phyloP scores from a whole-genome alignment of 2,888 invertebrate genomes.

The Eristalinus sepulchralis region DNA sequence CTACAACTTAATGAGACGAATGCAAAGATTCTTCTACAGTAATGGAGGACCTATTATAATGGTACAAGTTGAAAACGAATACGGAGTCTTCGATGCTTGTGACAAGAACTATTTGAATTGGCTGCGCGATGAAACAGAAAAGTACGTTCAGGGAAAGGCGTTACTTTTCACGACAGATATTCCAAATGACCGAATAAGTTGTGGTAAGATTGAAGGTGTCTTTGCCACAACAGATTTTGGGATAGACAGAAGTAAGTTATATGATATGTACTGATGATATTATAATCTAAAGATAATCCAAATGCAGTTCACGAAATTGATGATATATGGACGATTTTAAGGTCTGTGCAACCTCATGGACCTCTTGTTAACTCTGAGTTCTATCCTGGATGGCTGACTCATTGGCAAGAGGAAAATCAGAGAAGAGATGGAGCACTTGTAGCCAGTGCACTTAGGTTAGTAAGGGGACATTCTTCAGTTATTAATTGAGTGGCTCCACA shows the following conservation, averaged over 20 bases:
- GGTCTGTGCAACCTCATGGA: conserved; percentile 84
- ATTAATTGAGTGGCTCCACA: too few relatives aligned
- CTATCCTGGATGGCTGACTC: conserved; percentile 95
- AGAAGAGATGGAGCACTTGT: conserved; percentile 82
- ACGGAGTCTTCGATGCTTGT: conserved; percentile 89
- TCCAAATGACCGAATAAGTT: conserved; percentile 80
- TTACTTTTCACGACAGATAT: conserved; percentile 93
- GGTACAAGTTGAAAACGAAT: conserved; percentile 95
- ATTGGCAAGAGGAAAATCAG: conserved; percentile 89
- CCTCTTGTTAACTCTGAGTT: conserved; percentile 95
- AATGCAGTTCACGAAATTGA: conserved; percentile 76
- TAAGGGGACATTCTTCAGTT: not conserved
- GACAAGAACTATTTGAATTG: conserved; percentile 86
- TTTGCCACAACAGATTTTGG: conserved; percentile 91
- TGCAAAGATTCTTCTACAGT: conserved; percentile 82
- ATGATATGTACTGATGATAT: not conserved
- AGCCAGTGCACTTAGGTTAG: conserved; percentile 81
- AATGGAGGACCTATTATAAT: conserved; percentile 93
- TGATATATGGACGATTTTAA: conserved; percentile 81
- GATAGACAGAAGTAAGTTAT: conserved; percentile 80
- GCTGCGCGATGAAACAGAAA: conserved; percentile 84
- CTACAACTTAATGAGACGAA: conserved; percentile 81
- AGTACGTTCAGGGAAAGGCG: conserved; percentile 81
- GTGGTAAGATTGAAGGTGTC: conserved; percentile 87
- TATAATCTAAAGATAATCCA: not conserved